phyloP scores from a whole-genome alignment of 2,113 vertebrate genomes.

The Epinephelus fuscoguttatus region DNA sequence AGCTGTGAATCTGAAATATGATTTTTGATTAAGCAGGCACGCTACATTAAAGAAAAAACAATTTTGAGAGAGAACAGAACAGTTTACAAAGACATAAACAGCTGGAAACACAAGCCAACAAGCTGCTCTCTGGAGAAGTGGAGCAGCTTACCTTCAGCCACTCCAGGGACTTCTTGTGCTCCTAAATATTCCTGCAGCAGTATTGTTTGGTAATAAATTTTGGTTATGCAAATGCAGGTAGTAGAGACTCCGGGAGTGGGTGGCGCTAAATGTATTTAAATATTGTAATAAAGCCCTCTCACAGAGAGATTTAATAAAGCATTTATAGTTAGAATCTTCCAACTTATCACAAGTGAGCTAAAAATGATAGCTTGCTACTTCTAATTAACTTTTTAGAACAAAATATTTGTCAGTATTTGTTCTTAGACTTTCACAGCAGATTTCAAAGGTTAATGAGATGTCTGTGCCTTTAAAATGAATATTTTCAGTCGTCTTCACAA shows the following conservation, averaged over 20 bases:
- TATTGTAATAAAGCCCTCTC: not conserved
- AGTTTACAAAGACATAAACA: conserved; percentile 25
- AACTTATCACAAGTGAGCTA: not conserved
- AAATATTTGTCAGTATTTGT: not conserved
- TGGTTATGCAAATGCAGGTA: not conserved
- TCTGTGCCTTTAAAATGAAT: not conserved
- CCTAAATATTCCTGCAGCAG: not conserved
- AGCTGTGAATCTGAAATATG: conserved; percentile 13
- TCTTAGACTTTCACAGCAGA: not conserved
- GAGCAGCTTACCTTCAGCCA: not conserved
- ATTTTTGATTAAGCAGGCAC: not conserved
- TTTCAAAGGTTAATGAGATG: too few relatives aligned
- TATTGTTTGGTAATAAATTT: not conserved
- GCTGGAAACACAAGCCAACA: conserved; percentile 19
- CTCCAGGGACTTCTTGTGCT: not conserved
- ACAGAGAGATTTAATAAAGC: not conserved
- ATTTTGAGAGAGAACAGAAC: conserved; percentile 6
- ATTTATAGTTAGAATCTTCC: not conserved
- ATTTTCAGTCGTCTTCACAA: not conserved
- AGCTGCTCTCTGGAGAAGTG: not conserved
- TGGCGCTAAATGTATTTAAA: not conserved
- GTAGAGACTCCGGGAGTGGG: not conserved
- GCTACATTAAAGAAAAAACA: not conserved
- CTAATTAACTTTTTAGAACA: not conserved
- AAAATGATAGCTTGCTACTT: too few relatives aligned